Evolutionary conservation across 2,888 invertebrate genomes (phyloP), one percentile per base, ranked within the genome.

Genomic region (Nycteola revayana): DNA sequence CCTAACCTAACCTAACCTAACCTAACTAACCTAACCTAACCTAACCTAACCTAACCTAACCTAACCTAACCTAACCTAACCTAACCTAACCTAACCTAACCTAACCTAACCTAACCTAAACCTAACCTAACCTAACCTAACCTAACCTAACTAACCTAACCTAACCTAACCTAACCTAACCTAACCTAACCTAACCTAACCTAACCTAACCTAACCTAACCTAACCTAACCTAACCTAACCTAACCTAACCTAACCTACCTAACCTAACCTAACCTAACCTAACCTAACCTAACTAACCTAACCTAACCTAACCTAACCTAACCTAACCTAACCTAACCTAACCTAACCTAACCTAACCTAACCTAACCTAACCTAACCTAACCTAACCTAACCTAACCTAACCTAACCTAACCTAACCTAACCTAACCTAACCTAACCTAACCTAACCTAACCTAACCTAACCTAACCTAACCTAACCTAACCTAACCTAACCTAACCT

Each of bases 181-280:
- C 37, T 31, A 32, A 37, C 32, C 34, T 42, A 42, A 36, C 27
- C 27, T 30, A 29, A 29, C 36, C 42, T 42, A 36, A 42, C 43
- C 39, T 39, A 43, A 39, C 43, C 39, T 39, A 44, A 39, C 43
- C 40, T 40, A 44, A 39, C 43, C 40, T 40, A 46, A 42, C 46
- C 42, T 42, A 46, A 42, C 46, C 42, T 42, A 46, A 42, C 45
- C 42, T 42, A 46, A 42, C 47, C 42, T 42, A 47, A 42, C 47
- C 38, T 38, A 37, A 42, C 38, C 37, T 33, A 37, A 39, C 42
- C 39, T 39, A 39, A 39, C 39, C 39, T 42, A 46, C 46, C 42
- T 36, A 46, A 39, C 46, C 42, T 42, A 46, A 42, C 46, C 42
- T 39, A 46, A 42, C 46, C 39, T 34, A 44, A 40, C 43, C 39